Conservation (phyloP, 2,113 vertebrate genomes). For the Thamnophis sirtalis region DNA sequence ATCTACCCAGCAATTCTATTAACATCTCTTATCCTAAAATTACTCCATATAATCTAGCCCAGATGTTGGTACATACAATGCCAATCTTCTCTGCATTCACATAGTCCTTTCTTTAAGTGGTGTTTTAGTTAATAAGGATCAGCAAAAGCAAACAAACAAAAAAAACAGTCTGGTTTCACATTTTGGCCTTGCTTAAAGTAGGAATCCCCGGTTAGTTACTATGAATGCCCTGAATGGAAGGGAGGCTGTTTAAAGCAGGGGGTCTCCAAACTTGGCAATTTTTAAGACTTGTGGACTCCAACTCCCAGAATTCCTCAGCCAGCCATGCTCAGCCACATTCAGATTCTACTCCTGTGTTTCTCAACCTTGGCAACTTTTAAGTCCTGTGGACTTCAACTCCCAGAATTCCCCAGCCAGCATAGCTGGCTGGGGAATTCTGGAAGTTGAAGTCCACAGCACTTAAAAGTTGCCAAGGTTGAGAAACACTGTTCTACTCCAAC, state of each 20-base stretch:
- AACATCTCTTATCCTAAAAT: neutral
- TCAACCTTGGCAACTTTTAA: too few relatives aligned
- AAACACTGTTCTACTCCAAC: neutral
- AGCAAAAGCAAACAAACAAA: neutral
- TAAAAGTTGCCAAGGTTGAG: too few relatives aligned
- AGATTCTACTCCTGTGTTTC: neutral
- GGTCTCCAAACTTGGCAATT: neutral
- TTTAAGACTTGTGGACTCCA: neutral
- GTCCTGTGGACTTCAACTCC: too few relatives aligned
- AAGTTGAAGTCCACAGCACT: too few relatives aligned
- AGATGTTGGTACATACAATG: neutral
- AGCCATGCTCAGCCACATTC: neutral
- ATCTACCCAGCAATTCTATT: neutral
- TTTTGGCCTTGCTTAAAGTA: neutral
- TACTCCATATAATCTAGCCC: neutral
- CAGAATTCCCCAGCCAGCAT: too few relatives aligned
- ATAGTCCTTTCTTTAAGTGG: neutral
- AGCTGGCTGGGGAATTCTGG: too few relatives aligned
- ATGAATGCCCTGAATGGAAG: neutral
- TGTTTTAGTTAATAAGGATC: neutral
- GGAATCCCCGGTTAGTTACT: neutral
- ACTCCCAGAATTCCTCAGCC: neutral
- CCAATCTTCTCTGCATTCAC: neutral
- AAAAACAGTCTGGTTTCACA: neutral
- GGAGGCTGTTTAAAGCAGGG: neutral